Percentiles rank a stretch among this genome's conserved stretches.
Evolutionary conservation across 2,113 vertebrate species (phyloP).

Genomic region (Furnarius figulus): DNA sequence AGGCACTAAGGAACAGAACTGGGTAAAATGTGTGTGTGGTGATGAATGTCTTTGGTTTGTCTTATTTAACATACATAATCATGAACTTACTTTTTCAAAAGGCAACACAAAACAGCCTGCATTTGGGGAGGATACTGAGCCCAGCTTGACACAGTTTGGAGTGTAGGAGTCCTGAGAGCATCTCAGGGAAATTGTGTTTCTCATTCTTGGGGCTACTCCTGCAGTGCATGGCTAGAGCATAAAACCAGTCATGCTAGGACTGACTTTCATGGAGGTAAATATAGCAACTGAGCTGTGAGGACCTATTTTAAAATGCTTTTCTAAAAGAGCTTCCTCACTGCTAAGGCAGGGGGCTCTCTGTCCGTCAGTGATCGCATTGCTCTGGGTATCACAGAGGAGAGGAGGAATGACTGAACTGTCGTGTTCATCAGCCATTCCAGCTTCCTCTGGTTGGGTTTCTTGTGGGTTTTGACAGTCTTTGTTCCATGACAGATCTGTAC

Average conservation of each 20-base stretch:
- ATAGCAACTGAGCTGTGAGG: neutral
- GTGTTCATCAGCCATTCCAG: neutral
- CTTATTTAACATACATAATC: neutral
- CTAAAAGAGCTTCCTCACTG: neutral
- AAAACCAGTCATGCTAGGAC: neutral
- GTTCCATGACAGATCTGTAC: neutral
- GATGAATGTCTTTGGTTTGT: neutral
- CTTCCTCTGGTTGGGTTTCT: neutral
- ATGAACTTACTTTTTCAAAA: neutral
- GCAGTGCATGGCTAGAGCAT: neutral
- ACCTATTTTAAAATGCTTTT: neutral
- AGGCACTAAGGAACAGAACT: fast-evolving
- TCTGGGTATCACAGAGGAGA: neutral
- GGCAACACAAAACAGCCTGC: neutral
- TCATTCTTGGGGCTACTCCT: neutral
- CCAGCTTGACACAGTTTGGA: neutral
- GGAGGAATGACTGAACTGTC: neutral
- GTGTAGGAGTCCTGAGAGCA: neutral
- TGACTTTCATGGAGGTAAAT: neutral
- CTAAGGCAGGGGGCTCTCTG: neutral
- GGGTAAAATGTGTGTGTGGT: neutral
- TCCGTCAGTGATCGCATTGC: fast-evolving
- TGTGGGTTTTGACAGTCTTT: neutral
- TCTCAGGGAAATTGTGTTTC: neutral
- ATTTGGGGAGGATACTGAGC: neutral